Base-by-base conservation (phyloP, 2,113 vertebrate species). In the Cololabis saira region DNA sequence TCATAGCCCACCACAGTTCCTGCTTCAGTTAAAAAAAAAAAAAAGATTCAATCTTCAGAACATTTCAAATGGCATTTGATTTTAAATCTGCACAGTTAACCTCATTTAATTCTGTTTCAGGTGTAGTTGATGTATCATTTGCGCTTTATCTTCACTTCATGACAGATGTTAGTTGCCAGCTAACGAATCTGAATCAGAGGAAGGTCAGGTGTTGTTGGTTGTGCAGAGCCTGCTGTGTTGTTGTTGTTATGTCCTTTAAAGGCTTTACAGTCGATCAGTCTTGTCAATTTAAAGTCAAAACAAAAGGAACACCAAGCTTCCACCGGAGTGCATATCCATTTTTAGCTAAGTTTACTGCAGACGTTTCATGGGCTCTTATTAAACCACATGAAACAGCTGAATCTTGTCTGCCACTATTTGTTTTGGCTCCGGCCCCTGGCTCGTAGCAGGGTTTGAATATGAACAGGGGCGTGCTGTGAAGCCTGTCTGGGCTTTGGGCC, bases 391-490 rank as follows among this genome's bases (percentile, higher is more conserved):
- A 90, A 79, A 85, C 53, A 54, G 33, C 40, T n/a, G 55, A 68
- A 55, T 87, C 75, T 78, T 85, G 86, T 87, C 86, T 87, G 54
- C 61, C n/a, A 0, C 53, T 83, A 70, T 84, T 81, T 65, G 45
- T 71, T 78, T 89, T 90, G 89, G 86, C 84, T 52, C 33, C 2
- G 22, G 55, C 17, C 42, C 9, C 1, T 54, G 41, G 62, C 61
- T 68, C 49, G 56, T 45, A 41, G 42, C 61, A 64, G 67, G 59
- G 53, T 73, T 75, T 71, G 77, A 69, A 70, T 67, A 53, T 63
- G 76, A 78, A 66, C 61, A 48, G 58, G 66, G 55, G 22, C 57
- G 42, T 66, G 68, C 66, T 70, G 58, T 68, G 41, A 71, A 80
- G 72, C 59, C 42, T 53, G 63, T 70, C 21, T 2, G 44, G 62